phyloP scores from a whole-genome alignment of 2,797 vertebrate genomes.

The Cossypha dichroa region DNA sequence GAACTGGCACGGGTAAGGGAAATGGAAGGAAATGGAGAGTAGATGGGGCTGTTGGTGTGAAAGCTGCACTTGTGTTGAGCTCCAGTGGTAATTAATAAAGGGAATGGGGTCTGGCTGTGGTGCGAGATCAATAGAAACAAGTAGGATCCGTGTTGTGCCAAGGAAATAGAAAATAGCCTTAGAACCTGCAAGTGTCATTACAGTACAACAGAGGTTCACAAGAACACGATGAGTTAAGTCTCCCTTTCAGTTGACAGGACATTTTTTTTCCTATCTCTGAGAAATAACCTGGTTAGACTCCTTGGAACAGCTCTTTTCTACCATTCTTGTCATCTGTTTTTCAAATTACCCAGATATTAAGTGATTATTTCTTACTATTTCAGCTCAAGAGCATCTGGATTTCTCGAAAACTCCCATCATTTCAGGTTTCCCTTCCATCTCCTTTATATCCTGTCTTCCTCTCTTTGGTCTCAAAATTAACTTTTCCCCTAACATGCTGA shows the following conservation, averaged over 20 bases:
- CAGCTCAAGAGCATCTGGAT: conserved; percentile 77
- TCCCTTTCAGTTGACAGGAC: background rate
- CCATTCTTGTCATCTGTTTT: conserved; percentile 86
- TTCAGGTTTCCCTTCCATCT: conserved; percentile 8
- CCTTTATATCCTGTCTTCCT: conserved; percentile 20
- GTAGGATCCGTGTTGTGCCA: background rate
- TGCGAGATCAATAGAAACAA: background rate
- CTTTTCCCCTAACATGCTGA: background rate
- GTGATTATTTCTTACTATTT: conserved; percentile 87
- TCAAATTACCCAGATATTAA: conserved; percentile 89
- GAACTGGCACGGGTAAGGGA: background rate
- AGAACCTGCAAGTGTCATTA: background rate
- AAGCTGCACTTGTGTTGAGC: background rate
- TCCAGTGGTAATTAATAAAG: background rate
- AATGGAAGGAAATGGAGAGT: background rate
- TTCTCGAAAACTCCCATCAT: conserved; percentile 36
- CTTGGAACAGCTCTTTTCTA: conserved; percentile 84
- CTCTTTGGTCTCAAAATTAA: background rate
- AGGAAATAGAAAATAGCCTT: background rate
- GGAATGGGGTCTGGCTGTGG: background rate
- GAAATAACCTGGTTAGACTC: conserved; percentile 52
- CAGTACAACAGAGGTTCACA: background rate
- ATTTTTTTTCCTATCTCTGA: conserved; percentile 33
- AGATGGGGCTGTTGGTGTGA: background rate
- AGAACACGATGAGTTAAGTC: conserved; percentile 20